These are phyloP conservation scores for Zaprionus obscuricornis DNA, from an alignment of 2,888 invertebrate genomes.

Conservation along the genomic window DNA sequence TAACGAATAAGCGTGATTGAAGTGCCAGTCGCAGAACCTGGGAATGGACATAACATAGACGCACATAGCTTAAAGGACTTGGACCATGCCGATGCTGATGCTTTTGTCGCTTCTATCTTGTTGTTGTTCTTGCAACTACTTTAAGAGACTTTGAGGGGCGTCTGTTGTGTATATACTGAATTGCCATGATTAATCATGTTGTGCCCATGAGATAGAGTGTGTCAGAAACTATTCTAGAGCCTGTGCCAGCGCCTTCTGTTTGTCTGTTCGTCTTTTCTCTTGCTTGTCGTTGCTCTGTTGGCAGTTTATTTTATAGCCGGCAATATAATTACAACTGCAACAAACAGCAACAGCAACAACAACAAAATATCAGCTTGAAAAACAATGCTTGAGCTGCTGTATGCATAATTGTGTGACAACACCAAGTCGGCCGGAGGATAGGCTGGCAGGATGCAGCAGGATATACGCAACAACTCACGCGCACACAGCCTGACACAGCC, in stretches of 20 bases:
- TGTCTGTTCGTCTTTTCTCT: constrained; percentile 20
- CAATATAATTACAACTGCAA: constrained; percentile 72
- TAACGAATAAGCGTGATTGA: constrained; percentile 75
- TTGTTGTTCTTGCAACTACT: constrained; percentile 26
- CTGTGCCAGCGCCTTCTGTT: constrained; percentile 19
- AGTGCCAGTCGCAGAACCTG: constrained; percentile 59
- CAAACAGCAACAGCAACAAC: constrained; percentile 1
- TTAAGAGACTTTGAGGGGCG: constrained; percentile 37
- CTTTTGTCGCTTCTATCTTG: no score
- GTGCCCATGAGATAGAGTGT: constrained; percentile 13
- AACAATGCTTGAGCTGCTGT: constrained; percentile 53
- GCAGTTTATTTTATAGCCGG: constrained; percentile 63
- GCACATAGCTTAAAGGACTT: constrained; percentile 4
- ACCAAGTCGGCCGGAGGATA: constrained; percentile 38
- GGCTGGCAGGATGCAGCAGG: constrained; percentile 45
- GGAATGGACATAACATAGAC: constrained; percentile 3
- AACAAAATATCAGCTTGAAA: no score
- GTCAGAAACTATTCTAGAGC: no score
- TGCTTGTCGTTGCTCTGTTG: constrained; percentile 61
- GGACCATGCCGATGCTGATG: constrained; percentile 5
- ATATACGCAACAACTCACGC: constrained; percentile 38
- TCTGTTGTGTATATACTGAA: constrained; percentile 41
- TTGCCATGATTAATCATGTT: constrained; percentile 78
- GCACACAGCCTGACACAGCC: constrained; percentile 35
- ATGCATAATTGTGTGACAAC: constrained; percentile 78